Base-by-base conservation (phyloP, 2,888 invertebrate genomes). In the Leucania comma region DNA sequence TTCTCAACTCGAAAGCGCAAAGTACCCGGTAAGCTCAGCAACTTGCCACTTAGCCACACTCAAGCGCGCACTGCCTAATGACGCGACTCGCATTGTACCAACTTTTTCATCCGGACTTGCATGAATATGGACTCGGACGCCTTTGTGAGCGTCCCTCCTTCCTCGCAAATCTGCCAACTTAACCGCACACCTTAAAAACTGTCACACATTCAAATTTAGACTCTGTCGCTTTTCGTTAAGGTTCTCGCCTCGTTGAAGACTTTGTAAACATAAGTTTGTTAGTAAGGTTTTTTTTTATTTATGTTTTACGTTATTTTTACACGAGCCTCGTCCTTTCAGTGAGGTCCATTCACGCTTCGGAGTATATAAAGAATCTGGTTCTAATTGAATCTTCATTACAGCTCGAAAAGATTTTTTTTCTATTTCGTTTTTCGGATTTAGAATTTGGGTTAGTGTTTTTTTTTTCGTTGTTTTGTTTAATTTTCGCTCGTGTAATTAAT, bases 71-170 rank as follows among this genome's bases (percentile, higher is more conserved):
- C 82, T 85, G 88, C 86, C 88, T 92, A 93, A 92, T 91, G 92
- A 92, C 89, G 91, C 88, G 85, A 79, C 86, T 80, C 84, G 88
- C 81, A 92, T 92, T 92, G 92, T 92, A 89, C 89, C 88, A 92
- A 92, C 90, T 92, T 93, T 91, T 90, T 89, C 89, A 85, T 85
- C 82, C 88, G 87, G 84, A 87, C 84, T 88, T 85, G 88, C 88
- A 89, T 92, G 91, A 92, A 91, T 92, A 92, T 92, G 90, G 88
- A 81, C 85, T 84, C 78, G 82, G 82, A 82, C 83, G 85, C 87
- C 88, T 90, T 90, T 90, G 90, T 90, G 69, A 73, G 83, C 48
- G 58, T 86, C 86, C 86, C 86, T 88, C 79, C 83, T 85, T 85
- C 83, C 83, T 79, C 68, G 72, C 65, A 82, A 81, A 79, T 80